phyloP scores from a whole-genome alignment of 2,888 invertebrate genomes.

The Mallateleia sp. region DNA sequence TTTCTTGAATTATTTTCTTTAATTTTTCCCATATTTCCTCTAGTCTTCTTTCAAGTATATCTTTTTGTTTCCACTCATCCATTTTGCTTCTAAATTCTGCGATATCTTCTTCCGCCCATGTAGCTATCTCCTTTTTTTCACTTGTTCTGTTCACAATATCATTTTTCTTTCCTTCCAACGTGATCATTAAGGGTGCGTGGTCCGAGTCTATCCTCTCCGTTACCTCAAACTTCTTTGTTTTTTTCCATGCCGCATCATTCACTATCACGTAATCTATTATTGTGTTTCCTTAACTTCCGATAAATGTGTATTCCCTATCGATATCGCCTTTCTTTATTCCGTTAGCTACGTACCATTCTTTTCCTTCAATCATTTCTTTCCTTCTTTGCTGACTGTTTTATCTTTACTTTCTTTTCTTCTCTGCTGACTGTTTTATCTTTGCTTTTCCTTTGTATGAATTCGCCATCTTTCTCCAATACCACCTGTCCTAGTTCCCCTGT shows the following conservation, averaged over 20 bases:
- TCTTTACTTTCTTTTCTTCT: too few species aligned
- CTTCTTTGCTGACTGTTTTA: slow-evolving; percentile 30
- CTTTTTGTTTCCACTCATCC: too few species aligned
- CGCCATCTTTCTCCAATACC: neutral
- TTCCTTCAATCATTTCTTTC: slow-evolving; percentile 51
- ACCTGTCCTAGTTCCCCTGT: slow-evolving; percentile 26
- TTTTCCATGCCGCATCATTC: slow-evolving; percentile 19
- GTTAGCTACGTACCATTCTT: slow-evolving; percentile 62
- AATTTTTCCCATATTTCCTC: too few species aligned
- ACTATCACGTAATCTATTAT: slow-evolving; percentile 68
- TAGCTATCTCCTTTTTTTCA: too few species aligned
- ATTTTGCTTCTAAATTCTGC: too few species aligned
- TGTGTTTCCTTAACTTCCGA: slow-evolving; percentile 51
- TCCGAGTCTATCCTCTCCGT: slow-evolving; percentile 58
- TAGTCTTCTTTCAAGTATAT: too few species aligned
- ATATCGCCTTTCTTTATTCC: slow-evolving; percentile 33
- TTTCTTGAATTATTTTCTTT: too few species aligned
- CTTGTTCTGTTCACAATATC: too few species aligned
- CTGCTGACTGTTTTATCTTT: slow-evolving; percentile 24
- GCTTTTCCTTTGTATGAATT: slow-evolving; percentile 3
- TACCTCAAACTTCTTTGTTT: slow-evolving; percentile 28
- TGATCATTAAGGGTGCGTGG: slow-evolving; percentile 43
- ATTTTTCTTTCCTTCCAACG: neutral
- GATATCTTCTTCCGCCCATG: too few species aligned
- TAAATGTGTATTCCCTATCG: slow-evolving; percentile 67